Conservation (phyloP, 2,797 vertebrate species). For the Enteromius fasciolatus region DNA sequence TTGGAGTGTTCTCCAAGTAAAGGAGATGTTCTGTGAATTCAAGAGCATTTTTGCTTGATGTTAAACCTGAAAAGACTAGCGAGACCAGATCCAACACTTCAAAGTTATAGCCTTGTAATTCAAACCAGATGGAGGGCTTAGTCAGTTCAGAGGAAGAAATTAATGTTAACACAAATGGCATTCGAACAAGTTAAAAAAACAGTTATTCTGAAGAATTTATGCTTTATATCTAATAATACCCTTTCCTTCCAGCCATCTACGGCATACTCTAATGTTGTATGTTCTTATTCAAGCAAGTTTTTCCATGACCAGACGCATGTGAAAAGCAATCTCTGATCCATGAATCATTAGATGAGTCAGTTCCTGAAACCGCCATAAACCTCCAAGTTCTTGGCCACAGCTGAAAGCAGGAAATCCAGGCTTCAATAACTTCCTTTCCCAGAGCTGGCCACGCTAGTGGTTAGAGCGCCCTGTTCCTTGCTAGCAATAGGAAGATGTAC, state of each 20-base stretch:
- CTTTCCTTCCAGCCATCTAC: conserved; percentile 14
- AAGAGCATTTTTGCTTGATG: conserved; percentile 55
- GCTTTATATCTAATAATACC: conserved; percentile 47
- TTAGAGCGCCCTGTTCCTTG: conserved; percentile 81
- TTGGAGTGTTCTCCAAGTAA: conserved; percentile 2
- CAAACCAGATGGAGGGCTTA: conserved; percentile 64
- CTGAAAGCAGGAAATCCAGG: conserved; percentile 94
- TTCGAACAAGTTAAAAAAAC: conserved; percentile 62
- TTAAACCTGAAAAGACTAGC: conserved; percentile 60
- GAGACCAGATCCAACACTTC: conserved; percentile 58
- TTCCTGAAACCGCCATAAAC: conserved; percentile 95
- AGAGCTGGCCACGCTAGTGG: conserved; percentile 79
- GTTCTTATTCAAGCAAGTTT: conserved; percentile 69
- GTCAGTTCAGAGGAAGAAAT: conserved; percentile 60
- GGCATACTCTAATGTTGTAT: conserved; percentile 47
- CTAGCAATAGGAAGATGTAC: conserved; percentile 84
- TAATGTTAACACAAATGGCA: conserved; percentile 56
- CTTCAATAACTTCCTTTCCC: conserved; percentile 97
- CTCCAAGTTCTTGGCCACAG: conserved; percentile 89
- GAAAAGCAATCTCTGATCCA: conserved; percentile 86
- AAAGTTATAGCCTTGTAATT: conserved; percentile 67
- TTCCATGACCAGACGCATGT: conserved; percentile 82
- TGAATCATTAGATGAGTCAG: conserved; percentile 96
- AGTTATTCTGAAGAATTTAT: conserved; percentile 48
- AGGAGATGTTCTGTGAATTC: not conserved